Conservation (phyloP, 2,797 vertebrate species). For the Mycteria americana region DNA sequence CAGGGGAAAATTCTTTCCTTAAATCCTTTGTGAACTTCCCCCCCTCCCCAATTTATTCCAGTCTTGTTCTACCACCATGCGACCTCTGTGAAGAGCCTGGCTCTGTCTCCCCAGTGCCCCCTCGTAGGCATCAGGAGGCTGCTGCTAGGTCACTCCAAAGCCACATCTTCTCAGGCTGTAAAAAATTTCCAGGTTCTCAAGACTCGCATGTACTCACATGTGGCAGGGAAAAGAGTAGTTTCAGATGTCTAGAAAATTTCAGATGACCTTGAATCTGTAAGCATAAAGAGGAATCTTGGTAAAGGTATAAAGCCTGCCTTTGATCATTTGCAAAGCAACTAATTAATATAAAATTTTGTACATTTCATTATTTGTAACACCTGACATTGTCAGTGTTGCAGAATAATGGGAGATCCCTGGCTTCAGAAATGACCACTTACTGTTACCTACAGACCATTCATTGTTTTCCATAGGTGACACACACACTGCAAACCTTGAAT, state of each 20-base stretch:
- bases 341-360: background rate
- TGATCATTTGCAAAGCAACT: background rate
- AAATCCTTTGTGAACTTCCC: background rate
- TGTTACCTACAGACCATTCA: background rate
- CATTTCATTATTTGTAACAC: background rate
- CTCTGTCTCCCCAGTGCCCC: background rate
- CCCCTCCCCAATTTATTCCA: background rate
- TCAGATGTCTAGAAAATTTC: background rate
- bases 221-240: background rate
- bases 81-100: background rate
- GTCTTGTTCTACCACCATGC: background rate
- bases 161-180: background rate
- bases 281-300: background rate
- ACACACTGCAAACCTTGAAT: background rate
- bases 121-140: background rate
- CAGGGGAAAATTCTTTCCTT: background rate
- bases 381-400: background rate
- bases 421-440: background rate
- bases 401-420: background rate
- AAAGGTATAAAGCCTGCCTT: background rate
- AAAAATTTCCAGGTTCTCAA: background rate
- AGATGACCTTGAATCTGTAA: background rate
- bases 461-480: background rate
- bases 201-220: background rate
- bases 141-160: rapidly evolving